phyloP scores from a whole-genome alignment of 1,140 invertebrate genomes.

The Epicauta chinensis region DNA sequence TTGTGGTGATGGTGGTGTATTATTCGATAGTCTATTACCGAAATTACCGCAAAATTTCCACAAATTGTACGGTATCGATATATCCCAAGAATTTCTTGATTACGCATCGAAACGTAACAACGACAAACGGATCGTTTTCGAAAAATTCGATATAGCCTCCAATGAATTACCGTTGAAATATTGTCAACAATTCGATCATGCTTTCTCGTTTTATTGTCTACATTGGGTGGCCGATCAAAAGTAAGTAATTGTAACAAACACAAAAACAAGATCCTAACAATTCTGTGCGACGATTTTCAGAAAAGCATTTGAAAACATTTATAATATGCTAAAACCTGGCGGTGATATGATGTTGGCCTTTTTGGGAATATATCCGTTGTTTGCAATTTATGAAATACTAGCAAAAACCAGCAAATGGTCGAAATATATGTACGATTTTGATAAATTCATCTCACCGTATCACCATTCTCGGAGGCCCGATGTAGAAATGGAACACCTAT shows the following conservation, averaged over 20 bases:
- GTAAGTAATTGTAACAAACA: too few species aligned
- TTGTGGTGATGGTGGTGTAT: conserved; percentile 70
- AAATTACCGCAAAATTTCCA: conserved; percentile 50
- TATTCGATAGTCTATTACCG: conserved; percentile 58
- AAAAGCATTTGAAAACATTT: conserved; percentile 58
- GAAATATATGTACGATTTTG: conserved; percentile 59
- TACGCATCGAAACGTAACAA: conserved; percentile 53
- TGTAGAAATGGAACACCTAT: conserved; percentile 52
- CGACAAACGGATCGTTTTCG: conserved; percentile 50
- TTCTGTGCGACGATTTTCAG: conserved; percentile 46
- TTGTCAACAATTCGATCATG: conserved; percentile 57
- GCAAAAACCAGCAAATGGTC: conserved; percentile 54
- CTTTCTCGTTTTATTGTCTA: conserved; percentile 74
- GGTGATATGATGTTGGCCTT: conserved; percentile 66
- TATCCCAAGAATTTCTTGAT: conserved; percentile 64
- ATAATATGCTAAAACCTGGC: conserved; percentile 53
- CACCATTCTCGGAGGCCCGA: conserved; percentile 58
- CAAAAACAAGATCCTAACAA: too few species aligned
- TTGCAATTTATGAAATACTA: conserved; percentile 61
- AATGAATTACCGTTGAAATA: conserved; percentile 46
- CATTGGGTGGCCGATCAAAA: conserved; percentile 74
- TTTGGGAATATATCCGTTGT: conserved; percentile 62
- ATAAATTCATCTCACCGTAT: conserved; percentile 58
- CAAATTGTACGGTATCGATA: conserved; percentile 56
- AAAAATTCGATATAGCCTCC: conserved; percentile 58